Evolutionary conservation across 2,888 invertebrate genomes (phyloP), one percentile per base, ranked within the genome.

Genomic region (Oxycera nigricornis): DNA sequence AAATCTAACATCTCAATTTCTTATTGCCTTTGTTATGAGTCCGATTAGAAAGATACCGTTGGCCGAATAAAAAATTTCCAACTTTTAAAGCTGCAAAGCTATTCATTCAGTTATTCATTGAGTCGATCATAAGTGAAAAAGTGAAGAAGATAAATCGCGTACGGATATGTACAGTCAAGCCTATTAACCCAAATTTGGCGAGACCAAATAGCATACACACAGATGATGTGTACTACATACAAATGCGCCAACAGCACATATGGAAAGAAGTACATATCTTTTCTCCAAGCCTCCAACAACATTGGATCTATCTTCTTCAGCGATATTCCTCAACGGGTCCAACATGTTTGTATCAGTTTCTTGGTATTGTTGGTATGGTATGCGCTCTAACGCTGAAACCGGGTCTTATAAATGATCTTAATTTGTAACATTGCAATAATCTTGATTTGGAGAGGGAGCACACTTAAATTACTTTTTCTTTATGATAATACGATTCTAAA

Each of bases 41-140:
- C 70, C 75, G 61, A 73, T 73, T 75, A 73, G 68, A 26, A 30
- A 39, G 65, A 73, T 73, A 75, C 75, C 73, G 75, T 75, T 73
- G 59, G 68, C 28, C 68, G 67, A 73, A 73, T 75, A 46, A 46
- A 46, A 46, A 46, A 3, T 7, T 17, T 46, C 46, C 14, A 46
- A 11, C 46, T 46, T 11, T n/a, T n/a, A 46, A 46, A 46, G 14
- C 46, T 46, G n/a, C 46, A 46, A 46, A 46, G 11, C 46, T 46
- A 24, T 41, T 39, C 41, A 41, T 41, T 65, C 65, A 65, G 65
- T 65, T 39, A 62, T 35, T 62, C 62, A 62, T 35, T 62, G 30
- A 65, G 14, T 41, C 65, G 65, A 41, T 41, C 65, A 61, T 61
- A 61, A 59, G 30, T 59, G 30, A 30, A 59, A 22, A 59, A 59